Percentiles rank a stretch among this genome's conserved stretches.
Evolutionary conservation across 2,797 vertebrate genomes (phyloP).

Genomic region (Sebastes flavidus): DNA sequence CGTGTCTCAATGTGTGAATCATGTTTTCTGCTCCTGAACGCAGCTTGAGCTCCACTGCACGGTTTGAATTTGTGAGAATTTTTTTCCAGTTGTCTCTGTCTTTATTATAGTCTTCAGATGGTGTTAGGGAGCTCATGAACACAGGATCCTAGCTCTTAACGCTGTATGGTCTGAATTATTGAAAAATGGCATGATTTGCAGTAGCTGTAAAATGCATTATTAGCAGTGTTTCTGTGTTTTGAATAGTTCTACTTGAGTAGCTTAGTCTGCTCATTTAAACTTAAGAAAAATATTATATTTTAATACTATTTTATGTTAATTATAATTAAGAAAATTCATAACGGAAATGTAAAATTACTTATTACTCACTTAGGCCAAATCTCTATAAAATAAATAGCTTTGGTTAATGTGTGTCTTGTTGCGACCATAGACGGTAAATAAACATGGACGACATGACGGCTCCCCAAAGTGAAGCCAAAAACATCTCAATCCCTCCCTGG

Average conservation of each 20-base stretch:
- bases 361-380: too few species aligned
- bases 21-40: conserved; percentile 68
- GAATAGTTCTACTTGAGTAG: background rate
- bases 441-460: too few species aligned
- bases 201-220: background rate
- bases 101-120: conserved; percentile 31
- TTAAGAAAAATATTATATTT: background rate
- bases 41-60: conserved; percentile 42
- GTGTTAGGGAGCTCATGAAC: conserved; percentile 23
- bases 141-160: background rate
- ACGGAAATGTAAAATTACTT: background rate
- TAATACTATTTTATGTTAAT: background rate
- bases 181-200: background rate
- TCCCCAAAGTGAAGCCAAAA: too few species aligned
- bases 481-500: too few species aligned
- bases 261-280: background rate
- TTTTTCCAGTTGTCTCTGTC: conserved; percentile 35
- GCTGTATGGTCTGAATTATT: background rate
- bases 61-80: conserved; percentile 48
- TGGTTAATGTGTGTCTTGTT: background rate
- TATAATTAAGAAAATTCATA: background rate
- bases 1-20: conserved; percentile 72
- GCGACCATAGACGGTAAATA: background rate
- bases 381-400: background rate
- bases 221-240: background rate